These are phyloP conservation scores for Heliconius congener DNA, from an alignment of 1,140 invertebrate genomes.

Conservation along the genomic window DNA sequence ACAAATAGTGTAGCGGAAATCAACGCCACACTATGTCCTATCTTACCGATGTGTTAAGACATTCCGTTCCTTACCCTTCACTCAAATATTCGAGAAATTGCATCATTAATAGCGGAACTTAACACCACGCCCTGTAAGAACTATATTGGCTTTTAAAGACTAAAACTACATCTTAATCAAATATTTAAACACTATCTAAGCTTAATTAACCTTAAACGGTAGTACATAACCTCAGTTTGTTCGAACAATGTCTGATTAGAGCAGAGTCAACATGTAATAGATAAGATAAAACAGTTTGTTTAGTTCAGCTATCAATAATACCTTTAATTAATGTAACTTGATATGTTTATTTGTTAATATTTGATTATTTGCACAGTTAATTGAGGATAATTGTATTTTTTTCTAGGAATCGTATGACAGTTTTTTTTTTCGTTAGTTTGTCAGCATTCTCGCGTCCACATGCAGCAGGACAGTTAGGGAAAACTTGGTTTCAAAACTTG, in stretches of 20 bases:
- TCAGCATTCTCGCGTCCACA: background rate
- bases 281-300: background rate
- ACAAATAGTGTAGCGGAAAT: too few relatives aligned
- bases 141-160: too few relatives aligned
- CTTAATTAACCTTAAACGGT: slow-evolving; percentile 10
- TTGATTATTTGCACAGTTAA: background rate
- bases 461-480: too few relatives aligned
- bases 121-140: too few relatives aligned
- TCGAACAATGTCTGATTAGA: slow-evolving; percentile 9
- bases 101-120: too few relatives aligned
- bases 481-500: too few relatives aligned
- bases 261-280: background rate
- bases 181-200: background rate
- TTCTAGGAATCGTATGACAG: background rate
- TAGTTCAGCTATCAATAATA: slow-evolving; percentile 2
- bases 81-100: too few relatives aligned
- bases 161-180: background rate
- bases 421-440: background rate
- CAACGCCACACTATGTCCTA: too few relatives aligned
- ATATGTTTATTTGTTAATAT: background rate
- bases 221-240: background rate
- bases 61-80: too few relatives aligned
- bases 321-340: slow-evolving; percentile 4
- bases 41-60: too few relatives aligned
- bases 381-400: slow-evolving; percentile 9